Evolutionary conservation across 2,797 vertebrate genomes (phyloP).

Genomic region (Scyliorhinus canicula): DNA sequence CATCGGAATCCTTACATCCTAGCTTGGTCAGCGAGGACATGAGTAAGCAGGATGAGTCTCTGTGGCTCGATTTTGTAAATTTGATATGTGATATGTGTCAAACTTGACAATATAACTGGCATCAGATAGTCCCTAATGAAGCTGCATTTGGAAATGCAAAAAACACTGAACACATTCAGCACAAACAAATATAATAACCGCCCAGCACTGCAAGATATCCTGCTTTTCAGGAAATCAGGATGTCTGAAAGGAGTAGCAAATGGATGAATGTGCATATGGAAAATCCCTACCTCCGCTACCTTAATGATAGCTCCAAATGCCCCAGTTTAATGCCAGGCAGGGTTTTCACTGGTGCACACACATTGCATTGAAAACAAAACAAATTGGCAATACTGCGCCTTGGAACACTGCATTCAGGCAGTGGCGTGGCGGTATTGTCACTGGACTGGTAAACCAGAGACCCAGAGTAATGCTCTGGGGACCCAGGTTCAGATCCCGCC

Average conservation of each 20-base stretch:
- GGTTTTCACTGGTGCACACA: background rate
- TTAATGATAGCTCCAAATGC: background rate
- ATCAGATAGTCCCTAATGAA: background rate
- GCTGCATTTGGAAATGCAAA: background rate
- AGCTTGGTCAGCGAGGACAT: background rate
- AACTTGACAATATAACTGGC: background rate
- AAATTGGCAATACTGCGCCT: background rate
- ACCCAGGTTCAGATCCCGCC: too few species aligned
- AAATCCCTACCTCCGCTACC: background rate
- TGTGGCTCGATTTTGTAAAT: background rate
- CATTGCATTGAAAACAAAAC: background rate
- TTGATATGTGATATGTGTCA: background rate
- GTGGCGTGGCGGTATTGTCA: too few species aligned
- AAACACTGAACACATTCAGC: background rate
- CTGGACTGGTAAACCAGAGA: too few species aligned
- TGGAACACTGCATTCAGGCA: too few species aligned
- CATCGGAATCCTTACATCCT: background rate
- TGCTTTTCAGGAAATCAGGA: background rate
- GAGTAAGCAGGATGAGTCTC: background rate
- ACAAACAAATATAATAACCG: background rate
- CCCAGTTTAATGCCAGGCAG: background rate
- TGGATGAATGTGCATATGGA: background rate
- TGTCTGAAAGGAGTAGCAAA: background rate
- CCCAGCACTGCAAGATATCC: background rate
- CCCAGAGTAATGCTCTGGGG: too few species aligned